Evolutionary conservation across 2,113 vertebrate genomes (phyloP), one percentile per base, ranked within the genome.

Genomic region (Shinisaurus crocodilurus): DNA sequence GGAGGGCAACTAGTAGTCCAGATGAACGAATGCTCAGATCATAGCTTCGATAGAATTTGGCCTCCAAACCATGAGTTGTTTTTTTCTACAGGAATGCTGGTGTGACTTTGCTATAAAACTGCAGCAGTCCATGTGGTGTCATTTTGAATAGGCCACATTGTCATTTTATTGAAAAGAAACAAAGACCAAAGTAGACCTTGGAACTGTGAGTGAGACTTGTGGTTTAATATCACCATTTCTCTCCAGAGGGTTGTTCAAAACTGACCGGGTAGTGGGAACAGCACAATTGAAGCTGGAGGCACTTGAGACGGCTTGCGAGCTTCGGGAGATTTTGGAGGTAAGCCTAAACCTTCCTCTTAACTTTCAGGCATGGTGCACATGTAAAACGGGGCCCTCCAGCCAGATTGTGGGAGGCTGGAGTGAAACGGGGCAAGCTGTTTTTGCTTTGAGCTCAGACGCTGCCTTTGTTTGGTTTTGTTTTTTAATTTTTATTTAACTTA

Each of bases 221-320:
- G 1, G 5, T 27, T 18, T 5, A 9, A 45, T 45, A 60, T 29
- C 10, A 48, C 45, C 76, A 0, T 57, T 25, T 76, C 23, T 70
- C 40, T 54, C 48, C 84, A 99, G 98, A 7, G 98, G 98, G 0
- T 96, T 99, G 6, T 99, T 99, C 92, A 99, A 99, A 96, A 97
- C 94, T 0, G 98, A 99, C 93, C 98, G 97, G 67, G 95, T 98
- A 1, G 90, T 99, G 84, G 98, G 98, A 34, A 98, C 95, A 0
- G 98, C 98, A 60, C 98, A 99, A 89, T 95, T 99, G 89, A 99
- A 99, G 90, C 95, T 99, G 54, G 98, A 98, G 5, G 91, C 95
- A 18, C 94, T 99, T 60, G 98, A 99, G 87, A 97, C 97, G 0
- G 95, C 96, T 2, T 98, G 98, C 27, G 98, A 98, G 90, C 88